Evolutionary conservation across 2,113 vertebrate genomes (phyloP).

Genomic region (Tonatia bakeri): DNA sequence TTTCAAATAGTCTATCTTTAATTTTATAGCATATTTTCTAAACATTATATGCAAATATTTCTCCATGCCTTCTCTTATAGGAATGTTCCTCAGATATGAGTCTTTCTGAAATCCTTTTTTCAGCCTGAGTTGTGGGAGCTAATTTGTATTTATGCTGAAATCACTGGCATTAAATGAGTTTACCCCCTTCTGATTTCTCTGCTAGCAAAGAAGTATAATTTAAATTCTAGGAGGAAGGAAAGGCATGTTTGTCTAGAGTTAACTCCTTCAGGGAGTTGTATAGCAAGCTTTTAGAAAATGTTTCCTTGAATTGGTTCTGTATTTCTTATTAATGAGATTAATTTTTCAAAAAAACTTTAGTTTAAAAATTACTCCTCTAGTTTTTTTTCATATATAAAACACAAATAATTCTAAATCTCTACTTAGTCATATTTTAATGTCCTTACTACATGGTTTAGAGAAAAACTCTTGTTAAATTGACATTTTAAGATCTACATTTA

Average conservation of each 20-base stretch:
- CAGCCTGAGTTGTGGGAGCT: background rate
- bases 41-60: background rate
- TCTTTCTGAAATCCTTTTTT: background rate
- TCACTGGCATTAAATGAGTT: background rate
- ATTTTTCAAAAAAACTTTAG: background rate
- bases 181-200: background rate
- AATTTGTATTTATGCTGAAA: background rate
- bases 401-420: background rate
- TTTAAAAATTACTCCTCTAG: background rate
- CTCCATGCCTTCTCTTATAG: background rate
- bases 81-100: background rate
- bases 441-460: background rate
- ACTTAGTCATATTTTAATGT: background rate
- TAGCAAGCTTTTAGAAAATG: background rate
- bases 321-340: background rate
- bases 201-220: background rate
- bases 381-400: background rate
- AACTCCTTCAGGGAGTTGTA: background rate
- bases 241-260: background rate
- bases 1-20: background rate
- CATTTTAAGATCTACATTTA: background rate
- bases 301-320: background rate
- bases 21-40: background rate
- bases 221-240: background rate
- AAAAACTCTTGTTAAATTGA: background rate